A percentile compares a stretch with the other conserved stretches of the same genome.
These are phyloP conservation scores for Theodoxus fluviatilis DNA, from an alignment of 2,888 invertebrate genomes.

Conservation along the genomic window DNA sequence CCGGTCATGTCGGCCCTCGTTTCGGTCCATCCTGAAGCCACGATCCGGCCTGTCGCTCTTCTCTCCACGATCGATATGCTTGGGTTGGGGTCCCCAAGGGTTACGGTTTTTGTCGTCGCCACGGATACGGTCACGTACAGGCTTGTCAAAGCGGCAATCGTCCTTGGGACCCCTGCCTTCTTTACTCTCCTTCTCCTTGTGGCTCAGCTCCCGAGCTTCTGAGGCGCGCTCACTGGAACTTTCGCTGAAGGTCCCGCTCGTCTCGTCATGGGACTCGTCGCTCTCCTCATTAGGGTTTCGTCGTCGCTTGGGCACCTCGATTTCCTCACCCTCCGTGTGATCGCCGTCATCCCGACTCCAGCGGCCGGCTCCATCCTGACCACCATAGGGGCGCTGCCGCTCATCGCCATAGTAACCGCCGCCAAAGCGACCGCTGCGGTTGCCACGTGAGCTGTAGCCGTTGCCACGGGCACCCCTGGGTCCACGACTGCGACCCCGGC, in stretches of 20 bases:
- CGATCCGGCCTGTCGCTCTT: constrained; percentile 25
- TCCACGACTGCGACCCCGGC: constrained; percentile 51
- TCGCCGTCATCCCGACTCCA: constrained; percentile 31
- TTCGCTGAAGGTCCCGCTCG: constrained; percentile 57
- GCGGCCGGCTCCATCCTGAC: constrained; percentile 32
- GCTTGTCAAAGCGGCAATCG: constrained; percentile 21
- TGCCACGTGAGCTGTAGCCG: constrained; percentile 25
- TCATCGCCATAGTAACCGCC: constrained; percentile 34
- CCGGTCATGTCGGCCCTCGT: constrained; percentile 30
- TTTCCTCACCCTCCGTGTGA: constrained; percentile 38
- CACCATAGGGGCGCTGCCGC: constrained; percentile 23
- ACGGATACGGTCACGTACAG: constrained; percentile 6
- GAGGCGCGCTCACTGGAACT: constrained; percentile 43
- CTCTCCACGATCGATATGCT: constrained; percentile 22
- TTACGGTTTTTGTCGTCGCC: constrained; percentile 22
- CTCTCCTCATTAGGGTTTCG: constrained; percentile 50
- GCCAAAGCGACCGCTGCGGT: constrained; percentile 33
- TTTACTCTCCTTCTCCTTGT: constrained; percentile 32
- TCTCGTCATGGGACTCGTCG: constrained; percentile 57
- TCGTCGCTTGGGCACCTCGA: constrained; percentile 37
- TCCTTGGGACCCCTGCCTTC: constrained; percentile 30
- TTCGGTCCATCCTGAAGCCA: constrained; percentile 27
- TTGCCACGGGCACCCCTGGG: constrained; percentile 36
- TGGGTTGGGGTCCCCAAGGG: constrained; percentile 22
- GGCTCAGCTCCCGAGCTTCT: constrained; percentile 35